phyloP scores from a whole-genome alignment of 1,140 invertebrate species.

The Drosophila willistoni region DNA sequence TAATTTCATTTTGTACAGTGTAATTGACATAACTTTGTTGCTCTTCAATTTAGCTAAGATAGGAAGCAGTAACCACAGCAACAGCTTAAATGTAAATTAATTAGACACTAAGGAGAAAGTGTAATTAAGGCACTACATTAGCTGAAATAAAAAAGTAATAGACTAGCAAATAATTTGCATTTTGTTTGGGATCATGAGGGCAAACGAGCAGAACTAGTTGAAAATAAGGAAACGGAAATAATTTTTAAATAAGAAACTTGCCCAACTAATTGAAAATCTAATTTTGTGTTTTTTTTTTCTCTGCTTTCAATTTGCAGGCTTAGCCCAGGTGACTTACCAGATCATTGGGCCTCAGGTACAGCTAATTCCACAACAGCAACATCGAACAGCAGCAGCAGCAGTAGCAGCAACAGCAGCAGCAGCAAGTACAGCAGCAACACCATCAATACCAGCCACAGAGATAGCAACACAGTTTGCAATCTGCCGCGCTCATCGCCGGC shows the following conservation, averaged over 20 bases:
- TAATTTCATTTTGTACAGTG: not conserved
- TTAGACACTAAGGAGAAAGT: slow-evolving; percentile 32
- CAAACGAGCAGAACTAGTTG: not conserved
- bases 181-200: slow-evolving; percentile 24
- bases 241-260: not conserved
- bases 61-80: not conserved
- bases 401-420: slow-evolving; percentile 36
- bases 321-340: slow-evolving; percentile 83
- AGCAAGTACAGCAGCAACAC: slow-evolving; percentile 29
- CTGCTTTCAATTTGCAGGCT: slow-evolving; percentile 63
- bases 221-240: not conserved
- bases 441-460: slow-evolving; percentile 36
- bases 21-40: not conserved
- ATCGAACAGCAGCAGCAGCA: slow-evolving; percentile 37
- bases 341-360: slow-evolving; percentile 82
- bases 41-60: not conserved
- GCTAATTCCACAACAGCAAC: slow-evolving; percentile 65
- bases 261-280: slow-evolving; percentile 17
- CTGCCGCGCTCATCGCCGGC: slow-evolving; percentile 81
- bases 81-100: slow-evolving; percentile 48
- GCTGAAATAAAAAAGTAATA: slow-evolving; percentile 8
- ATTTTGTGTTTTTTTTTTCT: not conserved
- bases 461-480: slow-evolving; percentile 71
- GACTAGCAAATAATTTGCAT: slow-evolving; percentile 39
- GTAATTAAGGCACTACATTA: slow-evolving; percentile 63